Percentiles rank a stretch among this genome's conserved stretches.
phyloP scores from a whole-genome alignment of 2,113 vertebrate genomes.

The Oreocharis arfaki region DNA sequence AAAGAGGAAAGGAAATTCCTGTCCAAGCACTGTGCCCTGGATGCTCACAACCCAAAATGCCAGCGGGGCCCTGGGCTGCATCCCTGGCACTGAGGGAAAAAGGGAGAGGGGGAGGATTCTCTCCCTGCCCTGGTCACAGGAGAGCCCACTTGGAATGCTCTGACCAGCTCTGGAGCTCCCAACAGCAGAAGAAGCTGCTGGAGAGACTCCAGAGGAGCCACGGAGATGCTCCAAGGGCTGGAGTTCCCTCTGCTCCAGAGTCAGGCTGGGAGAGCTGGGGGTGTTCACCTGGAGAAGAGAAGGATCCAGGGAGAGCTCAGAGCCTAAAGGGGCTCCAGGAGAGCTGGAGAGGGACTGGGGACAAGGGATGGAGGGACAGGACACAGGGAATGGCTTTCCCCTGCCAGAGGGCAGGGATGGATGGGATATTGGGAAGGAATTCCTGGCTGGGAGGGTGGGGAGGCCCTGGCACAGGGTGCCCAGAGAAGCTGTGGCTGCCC shows the following conservation, averaged over 20 bases:
- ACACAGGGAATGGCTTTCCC: neutral
- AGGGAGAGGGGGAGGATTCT: neutral
- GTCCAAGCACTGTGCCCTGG: neutral
- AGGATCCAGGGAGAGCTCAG: neutral
- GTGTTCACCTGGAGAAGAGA: rapidly evolving
- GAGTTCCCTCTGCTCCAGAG: neutral
- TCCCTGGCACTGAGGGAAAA: neutral
- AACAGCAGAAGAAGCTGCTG: neutral
- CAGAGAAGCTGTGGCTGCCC: neutral
- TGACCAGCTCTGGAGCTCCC: neutral
- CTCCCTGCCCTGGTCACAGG: neutral
- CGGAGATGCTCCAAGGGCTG: rapidly evolving
- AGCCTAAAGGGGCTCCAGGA: neutral
- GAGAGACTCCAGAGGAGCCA: neutral
- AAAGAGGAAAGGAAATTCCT: neutral
- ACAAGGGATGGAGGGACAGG: neutral
- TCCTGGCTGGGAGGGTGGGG: rapidly evolving
- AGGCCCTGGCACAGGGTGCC: neutral
- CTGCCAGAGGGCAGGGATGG: neutral
- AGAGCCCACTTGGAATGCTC: neutral
- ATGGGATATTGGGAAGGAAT: neutral
- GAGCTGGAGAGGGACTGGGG: neutral
- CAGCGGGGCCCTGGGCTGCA: neutral
- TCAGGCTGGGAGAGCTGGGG: neutral
- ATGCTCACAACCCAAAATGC: neutral